Conservation (phyloP, 2,888 invertebrate species). For the Drosophila vallismaia region DNA sequence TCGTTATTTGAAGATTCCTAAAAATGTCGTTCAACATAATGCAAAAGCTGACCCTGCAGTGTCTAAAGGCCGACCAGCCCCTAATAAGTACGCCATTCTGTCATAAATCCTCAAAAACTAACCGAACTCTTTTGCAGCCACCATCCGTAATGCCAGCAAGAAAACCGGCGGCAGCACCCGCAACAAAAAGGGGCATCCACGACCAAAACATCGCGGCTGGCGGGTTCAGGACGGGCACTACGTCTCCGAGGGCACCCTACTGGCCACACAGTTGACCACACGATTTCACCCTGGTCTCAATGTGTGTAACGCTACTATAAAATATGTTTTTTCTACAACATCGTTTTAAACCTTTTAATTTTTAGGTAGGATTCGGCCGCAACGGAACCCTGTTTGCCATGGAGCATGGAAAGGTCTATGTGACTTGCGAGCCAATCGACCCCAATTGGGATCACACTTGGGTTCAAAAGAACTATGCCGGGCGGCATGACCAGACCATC, state of each 20-base stretch:
- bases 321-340: no score
- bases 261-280: conserved; percentile 88
- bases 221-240: conserved; percentile 89
- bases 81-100: conserved; percentile 69
- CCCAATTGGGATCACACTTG: conserved; percentile 91
- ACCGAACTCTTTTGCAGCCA: conserved; percentile 49
- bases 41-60: conserved; percentile 79
- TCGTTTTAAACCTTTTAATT: no score
- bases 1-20: conserved; percentile 13
- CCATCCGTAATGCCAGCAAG: conserved; percentile 88
- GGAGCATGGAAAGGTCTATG: conserved; percentile 90
- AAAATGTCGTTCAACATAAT: conserved; percentile 79
- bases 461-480: conserved; percentile 88
- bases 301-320: conserved; percentile 85
- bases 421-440: conserved; percentile 92
- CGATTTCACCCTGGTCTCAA: conserved; percentile 93
- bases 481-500: conserved; percentile 87
- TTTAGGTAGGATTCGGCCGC: conserved; percentile 91
- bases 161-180: conserved; percentile 90
- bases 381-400: conserved; percentile 93
- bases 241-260: conserved; percentile 88
- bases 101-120: not conserved
- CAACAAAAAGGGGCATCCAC: conserved; percentile 87
- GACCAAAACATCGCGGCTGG: conserved; percentile 91
- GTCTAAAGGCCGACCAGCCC: conserved; percentile 77